phyloP scores from a whole-genome alignment of 2,797 vertebrate species.

The Salmo trutta region DNA sequence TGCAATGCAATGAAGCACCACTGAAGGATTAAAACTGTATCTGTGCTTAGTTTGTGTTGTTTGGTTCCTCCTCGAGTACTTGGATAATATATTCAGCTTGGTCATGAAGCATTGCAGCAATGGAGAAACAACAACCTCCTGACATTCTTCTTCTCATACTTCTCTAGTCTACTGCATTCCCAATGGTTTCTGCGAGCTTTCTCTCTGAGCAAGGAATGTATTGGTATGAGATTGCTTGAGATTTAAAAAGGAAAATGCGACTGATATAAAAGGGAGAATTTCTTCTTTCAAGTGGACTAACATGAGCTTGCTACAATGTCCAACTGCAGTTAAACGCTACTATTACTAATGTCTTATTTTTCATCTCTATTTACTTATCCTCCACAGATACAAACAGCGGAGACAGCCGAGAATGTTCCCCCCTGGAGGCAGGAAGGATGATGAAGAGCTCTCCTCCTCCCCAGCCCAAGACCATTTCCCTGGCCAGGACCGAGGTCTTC shows the following conservation, averaged over 20 bases:
- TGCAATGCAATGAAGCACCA: background rate
- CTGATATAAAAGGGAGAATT: background rate
- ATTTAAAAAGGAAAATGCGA: background rate
- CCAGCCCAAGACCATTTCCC: conserved; percentile 78
- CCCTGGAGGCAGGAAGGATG: conserved; percentile 62
- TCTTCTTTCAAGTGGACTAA: background rate
- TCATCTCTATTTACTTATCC: background rate
- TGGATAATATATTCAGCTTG: conserved; percentile 42
- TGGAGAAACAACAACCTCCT: conserved; percentile 3
- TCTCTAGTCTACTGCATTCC: conserved; percentile 33
- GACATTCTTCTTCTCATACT: conserved; percentile 19
- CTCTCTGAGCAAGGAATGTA: background rate
- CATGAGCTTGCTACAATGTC: background rate
- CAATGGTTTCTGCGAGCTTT: background rate
- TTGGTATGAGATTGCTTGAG: background rate
- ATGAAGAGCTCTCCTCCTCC: conserved; percentile 69
- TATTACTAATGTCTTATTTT: background rate
- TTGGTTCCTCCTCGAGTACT: conserved; percentile 15
- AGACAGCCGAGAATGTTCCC: conserved; percentile 58
- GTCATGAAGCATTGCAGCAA: conserved; percentile 29
- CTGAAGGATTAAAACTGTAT: conserved; percentile 19
- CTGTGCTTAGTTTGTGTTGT: conserved; percentile 6
- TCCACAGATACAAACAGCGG: conserved; percentile 63
- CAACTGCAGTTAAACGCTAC: background rate
- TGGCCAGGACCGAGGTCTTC: conserved; percentile 84